phyloP scores from a whole-genome alignment of 2,113 vertebrate genomes.

The Pandion haliaetus region DNA sequence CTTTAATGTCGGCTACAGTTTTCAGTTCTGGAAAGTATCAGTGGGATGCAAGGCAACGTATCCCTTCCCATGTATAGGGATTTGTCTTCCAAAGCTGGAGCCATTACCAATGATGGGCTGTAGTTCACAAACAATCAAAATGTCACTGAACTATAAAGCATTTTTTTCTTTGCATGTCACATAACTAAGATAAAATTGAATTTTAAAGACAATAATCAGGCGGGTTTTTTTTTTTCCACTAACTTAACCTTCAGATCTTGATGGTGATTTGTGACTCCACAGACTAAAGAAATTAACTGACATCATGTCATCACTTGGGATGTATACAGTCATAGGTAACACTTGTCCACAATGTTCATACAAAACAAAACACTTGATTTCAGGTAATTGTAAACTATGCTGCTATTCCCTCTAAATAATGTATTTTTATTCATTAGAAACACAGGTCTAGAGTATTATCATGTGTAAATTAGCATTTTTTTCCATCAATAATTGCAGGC shows the following conservation, averaged over 20 bases:
- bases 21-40: constrained; percentile 40
- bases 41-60: not conserved
- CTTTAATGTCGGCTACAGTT: constrained; percentile 21
- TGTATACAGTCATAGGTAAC: not conserved
- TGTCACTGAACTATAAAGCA: not conserved
- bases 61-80: not conserved
- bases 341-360: not conserved
- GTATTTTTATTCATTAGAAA: not conserved
- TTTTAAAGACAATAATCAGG: not conserved
- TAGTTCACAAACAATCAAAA: not conserved
- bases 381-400: not conserved
- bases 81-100: not conserved
- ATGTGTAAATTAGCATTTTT: not conserved
- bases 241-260: not conserved
- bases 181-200: not conserved
- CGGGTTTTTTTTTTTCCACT: not conserved
- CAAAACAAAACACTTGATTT: not conserved
- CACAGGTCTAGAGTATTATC: not conserved
- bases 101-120: not conserved
- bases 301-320: not conserved
- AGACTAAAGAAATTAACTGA: not conserved
- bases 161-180: not conserved
- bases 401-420: not conserved
- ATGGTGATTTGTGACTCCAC: not conserved
- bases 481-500: not conserved